Conservation (phyloP, 2,797 vertebrate genomes). For the Liasis olivaceus region DNA sequence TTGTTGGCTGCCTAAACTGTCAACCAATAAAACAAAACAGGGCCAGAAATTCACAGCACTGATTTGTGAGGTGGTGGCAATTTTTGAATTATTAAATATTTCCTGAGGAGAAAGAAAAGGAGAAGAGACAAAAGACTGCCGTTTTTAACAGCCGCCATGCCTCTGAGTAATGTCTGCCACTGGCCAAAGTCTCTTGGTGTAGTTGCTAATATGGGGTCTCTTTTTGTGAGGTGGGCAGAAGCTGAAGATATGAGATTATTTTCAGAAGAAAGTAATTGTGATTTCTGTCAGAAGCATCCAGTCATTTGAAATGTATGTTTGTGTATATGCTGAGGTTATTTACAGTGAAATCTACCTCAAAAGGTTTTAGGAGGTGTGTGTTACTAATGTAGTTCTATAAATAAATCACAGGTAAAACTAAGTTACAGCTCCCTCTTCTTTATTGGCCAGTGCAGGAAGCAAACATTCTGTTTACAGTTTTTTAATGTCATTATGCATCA, state of each 20-base stretch:
- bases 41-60: not conserved
- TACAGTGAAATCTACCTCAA: not conserved
- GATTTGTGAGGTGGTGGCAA: not conserved
- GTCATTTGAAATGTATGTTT: not conserved
- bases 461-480: not conserved
- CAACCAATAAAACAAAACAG: not conserved
- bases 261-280: not conserved
- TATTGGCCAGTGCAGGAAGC: not conserved
- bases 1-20: not conserved
- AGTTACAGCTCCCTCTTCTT: not conserved
- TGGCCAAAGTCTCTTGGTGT: not conserved
- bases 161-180: not conserved
- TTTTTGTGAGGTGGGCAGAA: not conserved
- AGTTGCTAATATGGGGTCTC: not conserved
- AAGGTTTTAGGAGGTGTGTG: not conserved
- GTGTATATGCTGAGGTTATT: not conserved
- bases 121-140: not conserved
- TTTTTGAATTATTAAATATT: not conserved
- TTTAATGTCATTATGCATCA: not conserved
- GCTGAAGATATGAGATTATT: not conserved
- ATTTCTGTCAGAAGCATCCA: not conserved
- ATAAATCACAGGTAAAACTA: conserved; percentile 16
- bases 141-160: not conserved
- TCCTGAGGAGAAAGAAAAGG: not conserved
- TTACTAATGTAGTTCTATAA: conserved; percentile 14